Percentiles rank a stretch among this genome's conserved stretches.
These are phyloP conservation scores for Drosophila arawakana DNA, from an alignment of 1,140 invertebrate species.

Conservation along the genomic window DNA sequence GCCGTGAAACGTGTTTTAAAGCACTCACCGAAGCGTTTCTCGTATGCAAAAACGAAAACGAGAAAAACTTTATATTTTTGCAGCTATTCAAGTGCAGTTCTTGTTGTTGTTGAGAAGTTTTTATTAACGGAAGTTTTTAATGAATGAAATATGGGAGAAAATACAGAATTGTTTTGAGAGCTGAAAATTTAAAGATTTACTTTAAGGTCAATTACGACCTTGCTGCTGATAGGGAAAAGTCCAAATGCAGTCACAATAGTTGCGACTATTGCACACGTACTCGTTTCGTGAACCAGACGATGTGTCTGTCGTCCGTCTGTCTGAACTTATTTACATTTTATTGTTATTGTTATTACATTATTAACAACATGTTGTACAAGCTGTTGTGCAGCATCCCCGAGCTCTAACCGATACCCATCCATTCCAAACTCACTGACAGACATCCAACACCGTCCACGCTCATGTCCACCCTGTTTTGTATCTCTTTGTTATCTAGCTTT, in stretches of 20 bases:
- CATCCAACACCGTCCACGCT: conserved; percentile 8
- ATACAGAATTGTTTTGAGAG: conserved; percentile 11
- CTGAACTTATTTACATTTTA: conserved; percentile 36
- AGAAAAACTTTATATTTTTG: conserved; percentile 3
- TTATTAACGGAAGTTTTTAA: conserved; percentile 72
- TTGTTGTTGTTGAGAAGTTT: conserved; percentile 34
- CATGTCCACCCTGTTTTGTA: conserved; percentile 21
- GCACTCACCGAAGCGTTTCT: conserved; percentile 58
- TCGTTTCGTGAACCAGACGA: background rate
- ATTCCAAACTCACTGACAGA: conserved; percentile 1
- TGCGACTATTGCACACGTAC: background rate
- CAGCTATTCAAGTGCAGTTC: conserved; percentile 51
- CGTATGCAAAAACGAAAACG: conserved; percentile 23
- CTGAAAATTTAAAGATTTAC: conserved; percentile 2
- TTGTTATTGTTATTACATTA: conserved; percentile 62
- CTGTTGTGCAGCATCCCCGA: conserved; percentile 31
- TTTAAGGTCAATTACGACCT: conserved; percentile 52
- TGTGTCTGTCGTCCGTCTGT: conserved; percentile 7
- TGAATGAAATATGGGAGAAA: conserved; percentile 60
- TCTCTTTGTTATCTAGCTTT: conserved; percentile 20
- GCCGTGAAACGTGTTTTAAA: conserved; percentile 50
- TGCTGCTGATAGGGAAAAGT: conserved; percentile 59
- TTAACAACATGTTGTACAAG: conserved; percentile 42
- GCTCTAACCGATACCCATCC: background rate
- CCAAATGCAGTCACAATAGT: conserved; percentile 20